Evolutionary conservation across 2,888 invertebrate species (phyloP), one percentile per base, ranked within the genome.

Genomic region (Panopea generosa): DNA sequence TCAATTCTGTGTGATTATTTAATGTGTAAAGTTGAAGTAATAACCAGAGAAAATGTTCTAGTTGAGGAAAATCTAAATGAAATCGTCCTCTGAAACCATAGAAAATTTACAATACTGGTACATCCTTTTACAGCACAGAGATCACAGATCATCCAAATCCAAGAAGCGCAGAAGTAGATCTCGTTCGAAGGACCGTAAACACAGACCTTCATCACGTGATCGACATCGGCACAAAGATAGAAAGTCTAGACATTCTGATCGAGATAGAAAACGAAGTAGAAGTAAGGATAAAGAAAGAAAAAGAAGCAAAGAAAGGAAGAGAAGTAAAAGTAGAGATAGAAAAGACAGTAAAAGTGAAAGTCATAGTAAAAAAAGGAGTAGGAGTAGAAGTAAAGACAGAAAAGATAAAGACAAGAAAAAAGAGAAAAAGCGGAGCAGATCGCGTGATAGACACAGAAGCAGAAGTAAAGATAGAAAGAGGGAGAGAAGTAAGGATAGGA

Each of bases 161-260:
- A 67, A 40, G 49, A 79, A 65, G 43, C 65, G 47, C 7, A 71
- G 62, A 18, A 78, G 80, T 60, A 69, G 79, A 7, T 83, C 84
- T 16, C 49, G 75, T 16, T 83, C 83, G 7, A 67, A 78, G 50
- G 84, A 85, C 38, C 60, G 79, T 27, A 78, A 73, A 29, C 74
- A 60, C 16, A 66, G 82, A 43, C 77, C 66, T 24, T 79, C 77
- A 7, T 80, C 82, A 14, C 45, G 69, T n/a, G 77, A 77, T 40
- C 66, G 75, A 26, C 61, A 69, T n/a, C 40, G 77, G 18, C 77
- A 73, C 14, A 79, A 74, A 61, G 74, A 79, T 16, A 74, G 67
- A 40, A 76, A 73, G 45, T 66, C 72, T n/a, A 68, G 78, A 22
- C 70, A 63, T 26, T 43, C 61, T 24, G 82, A 83, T n/a, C 76